A percentile compares a stretch with the other conserved stretches of the same genome.
These are phyloP conservation scores for Polypterus bichir DNA, from an alignment of 2,113 vertebrate species.

Conservation along the genomic window DNA sequence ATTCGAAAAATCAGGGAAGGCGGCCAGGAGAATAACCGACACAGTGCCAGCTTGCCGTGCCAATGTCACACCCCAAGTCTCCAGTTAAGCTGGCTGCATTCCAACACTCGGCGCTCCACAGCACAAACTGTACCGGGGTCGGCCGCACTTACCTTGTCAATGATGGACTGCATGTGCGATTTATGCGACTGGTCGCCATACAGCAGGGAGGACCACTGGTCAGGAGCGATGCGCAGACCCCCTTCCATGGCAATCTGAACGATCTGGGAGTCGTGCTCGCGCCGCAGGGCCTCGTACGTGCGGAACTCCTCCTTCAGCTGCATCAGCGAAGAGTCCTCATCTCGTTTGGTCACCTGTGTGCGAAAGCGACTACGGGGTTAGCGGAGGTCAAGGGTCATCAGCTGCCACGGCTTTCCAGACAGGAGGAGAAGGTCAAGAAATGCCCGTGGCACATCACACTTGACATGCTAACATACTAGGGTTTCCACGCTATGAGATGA, in stretches of 20 bases:
- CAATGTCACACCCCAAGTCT: too few species aligned
- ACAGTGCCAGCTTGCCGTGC: too few species aligned
- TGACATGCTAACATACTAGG: too few species aligned
- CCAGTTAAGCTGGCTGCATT: not conserved
- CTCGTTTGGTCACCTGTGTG: conserved; percentile 83
- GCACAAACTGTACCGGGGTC: not conserved
- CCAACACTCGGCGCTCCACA: not conserved
- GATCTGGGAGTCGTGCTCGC: conserved; percentile 96
- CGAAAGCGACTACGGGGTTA: not conserved
- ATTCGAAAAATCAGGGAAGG: too few species aligned
- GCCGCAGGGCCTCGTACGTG: conserved; percentile 82
- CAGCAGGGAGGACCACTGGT: conserved; percentile 93
- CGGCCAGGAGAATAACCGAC: too few species aligned
- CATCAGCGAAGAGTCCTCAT: conserved; percentile 96
- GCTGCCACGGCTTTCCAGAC: too few species aligned
- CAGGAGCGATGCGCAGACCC: conserved; percentile 90
- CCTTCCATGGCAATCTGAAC: conserved; percentile 98
- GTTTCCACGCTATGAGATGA: too few species aligned
- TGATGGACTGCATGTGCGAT: conserved; percentile 98
- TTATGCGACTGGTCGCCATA: conserved; percentile 96
- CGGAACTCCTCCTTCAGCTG: conserved; percentile 95
- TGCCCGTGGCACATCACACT: too few species aligned
- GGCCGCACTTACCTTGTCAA: conserved; percentile 75
- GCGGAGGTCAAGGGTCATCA: too few species aligned
- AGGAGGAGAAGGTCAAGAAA: too few species aligned